These are phyloP conservation scores for Metacarcinus magister DNA, from an alignment of 2,888 invertebrate genomes.

Conservation along the genomic window DNA sequence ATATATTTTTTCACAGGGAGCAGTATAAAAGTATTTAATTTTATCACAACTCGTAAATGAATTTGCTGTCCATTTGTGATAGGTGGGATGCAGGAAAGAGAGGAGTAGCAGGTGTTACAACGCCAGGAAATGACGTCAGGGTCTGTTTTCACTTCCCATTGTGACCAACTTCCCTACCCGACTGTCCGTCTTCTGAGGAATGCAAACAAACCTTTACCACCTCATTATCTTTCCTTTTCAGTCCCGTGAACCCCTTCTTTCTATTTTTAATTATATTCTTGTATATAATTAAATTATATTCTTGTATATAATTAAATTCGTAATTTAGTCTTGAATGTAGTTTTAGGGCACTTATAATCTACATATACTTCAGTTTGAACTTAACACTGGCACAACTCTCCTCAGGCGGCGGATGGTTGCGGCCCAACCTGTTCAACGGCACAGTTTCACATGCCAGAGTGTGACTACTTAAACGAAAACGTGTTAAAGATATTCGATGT, in stretches of 20 bases:
- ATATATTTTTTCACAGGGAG: background rate
- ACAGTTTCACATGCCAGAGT: too few species aligned
- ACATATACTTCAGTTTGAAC: too few species aligned
- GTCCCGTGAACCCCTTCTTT: background rate
- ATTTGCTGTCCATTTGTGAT: background rate
- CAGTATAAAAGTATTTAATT: background rate
- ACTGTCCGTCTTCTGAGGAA: background rate
- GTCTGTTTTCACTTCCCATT: conserved; percentile 49
- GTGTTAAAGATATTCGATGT: too few species aligned
- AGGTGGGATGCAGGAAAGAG: background rate
- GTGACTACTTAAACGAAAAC: too few species aligned
- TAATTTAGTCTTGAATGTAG: too few species aligned
- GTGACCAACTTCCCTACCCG: conserved; percentile 57
- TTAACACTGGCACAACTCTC: too few species aligned
- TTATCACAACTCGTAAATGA: background rate
- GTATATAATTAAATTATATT: too few species aligned
- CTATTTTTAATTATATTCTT: too few species aligned
- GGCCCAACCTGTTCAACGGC: too few species aligned
- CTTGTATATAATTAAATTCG: too few species aligned
- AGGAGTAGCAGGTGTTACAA: background rate
- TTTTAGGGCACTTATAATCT: too few species aligned
- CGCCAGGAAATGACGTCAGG: conserved; percentile 58
- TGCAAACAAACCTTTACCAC: background rate
- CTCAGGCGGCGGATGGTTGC: too few species aligned
- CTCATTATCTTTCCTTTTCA: background rate